Evolutionary conservation across 2,797 vertebrate species (phyloP).

Genomic region (Champsocephalus gunnari): DNA sequence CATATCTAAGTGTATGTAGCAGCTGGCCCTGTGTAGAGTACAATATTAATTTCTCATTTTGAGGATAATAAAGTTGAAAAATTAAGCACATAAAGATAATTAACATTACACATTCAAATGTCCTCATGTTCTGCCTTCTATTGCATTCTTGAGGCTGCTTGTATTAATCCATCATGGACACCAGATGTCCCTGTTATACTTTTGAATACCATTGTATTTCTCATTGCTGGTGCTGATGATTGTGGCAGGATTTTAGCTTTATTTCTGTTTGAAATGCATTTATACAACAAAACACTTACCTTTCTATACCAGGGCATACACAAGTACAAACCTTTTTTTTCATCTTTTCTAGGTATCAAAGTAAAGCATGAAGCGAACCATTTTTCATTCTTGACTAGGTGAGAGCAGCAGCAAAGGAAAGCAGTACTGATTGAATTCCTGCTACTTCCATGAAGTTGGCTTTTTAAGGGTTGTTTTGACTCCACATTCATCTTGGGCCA

Average conservation of each 20-base stretch:
- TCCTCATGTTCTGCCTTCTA: background rate
- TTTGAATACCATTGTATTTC: background rate
- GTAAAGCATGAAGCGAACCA: conserved; percentile 29
- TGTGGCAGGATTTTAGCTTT: background rate
- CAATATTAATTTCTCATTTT: background rate
- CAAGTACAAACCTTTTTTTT: conserved; percentile 1
- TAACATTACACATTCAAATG: background rate
- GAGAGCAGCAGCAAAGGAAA: conserved; percentile 27
- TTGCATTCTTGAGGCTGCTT: conserved; percentile 1
- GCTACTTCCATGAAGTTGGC: conserved; percentile 40
- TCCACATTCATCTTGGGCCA: conserved; percentile 45
- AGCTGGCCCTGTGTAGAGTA: background rate
- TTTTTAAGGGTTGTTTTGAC: conserved; percentile 59
- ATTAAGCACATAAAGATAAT: background rate
- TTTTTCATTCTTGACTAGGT: conserved; percentile 42
- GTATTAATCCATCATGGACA: conserved; percentile 62
- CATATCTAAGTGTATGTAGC: background rate
- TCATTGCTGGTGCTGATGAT: background rate
- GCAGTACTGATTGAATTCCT: conserved; percentile 50
- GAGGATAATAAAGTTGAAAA: background rate
- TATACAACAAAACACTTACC: background rate
- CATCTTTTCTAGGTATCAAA: conserved; percentile 21
- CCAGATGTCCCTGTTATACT: conserved; percentile 63
- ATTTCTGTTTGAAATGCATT: conserved; percentile 1
- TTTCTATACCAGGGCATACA: background rate